Evolutionary conservation across 2,888 invertebrate genomes (phyloP).

Genomic region (Trissolcus japonicus): DNA sequence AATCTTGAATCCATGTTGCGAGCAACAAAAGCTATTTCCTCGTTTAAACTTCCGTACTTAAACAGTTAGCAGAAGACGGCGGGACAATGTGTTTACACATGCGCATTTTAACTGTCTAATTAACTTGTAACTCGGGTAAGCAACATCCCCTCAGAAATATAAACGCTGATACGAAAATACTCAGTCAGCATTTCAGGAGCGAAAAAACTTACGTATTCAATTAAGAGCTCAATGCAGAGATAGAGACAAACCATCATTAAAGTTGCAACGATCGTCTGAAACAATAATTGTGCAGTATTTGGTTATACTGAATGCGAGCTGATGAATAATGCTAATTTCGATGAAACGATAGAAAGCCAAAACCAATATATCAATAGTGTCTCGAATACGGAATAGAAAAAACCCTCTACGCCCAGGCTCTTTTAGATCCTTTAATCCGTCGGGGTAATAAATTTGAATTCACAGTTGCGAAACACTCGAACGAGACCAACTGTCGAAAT

Average conservation of each 20-base stretch:
- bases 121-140: constrained; percentile 5
- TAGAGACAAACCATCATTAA: too few species aligned
- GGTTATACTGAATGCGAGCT: too few species aligned
- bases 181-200: not conserved
- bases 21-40: not conserved
- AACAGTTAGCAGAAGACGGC: not conserved
- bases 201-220: not conserved
- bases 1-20: too few species aligned
- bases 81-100: constrained; percentile 4
- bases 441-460: constrained; percentile 8
- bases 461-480: not conserved
- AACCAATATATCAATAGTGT: too few species aligned
- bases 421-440: not conserved
- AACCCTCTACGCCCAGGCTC: not conserved
- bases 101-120: constrained; percentile 7
- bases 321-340: too few species aligned
- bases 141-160: not conserved
- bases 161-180: not conserved
- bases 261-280: too few species aligned
- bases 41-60: not conserved
- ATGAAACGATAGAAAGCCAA: too few species aligned
- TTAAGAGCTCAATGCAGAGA: not conserved
- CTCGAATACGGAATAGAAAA: not conserved
- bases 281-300: too few species aligned
- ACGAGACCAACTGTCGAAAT: constrained; percentile 12